Conservation (phyloP, 2,797 vertebrate genomes). For the Emydoidea blandingii region DNA sequence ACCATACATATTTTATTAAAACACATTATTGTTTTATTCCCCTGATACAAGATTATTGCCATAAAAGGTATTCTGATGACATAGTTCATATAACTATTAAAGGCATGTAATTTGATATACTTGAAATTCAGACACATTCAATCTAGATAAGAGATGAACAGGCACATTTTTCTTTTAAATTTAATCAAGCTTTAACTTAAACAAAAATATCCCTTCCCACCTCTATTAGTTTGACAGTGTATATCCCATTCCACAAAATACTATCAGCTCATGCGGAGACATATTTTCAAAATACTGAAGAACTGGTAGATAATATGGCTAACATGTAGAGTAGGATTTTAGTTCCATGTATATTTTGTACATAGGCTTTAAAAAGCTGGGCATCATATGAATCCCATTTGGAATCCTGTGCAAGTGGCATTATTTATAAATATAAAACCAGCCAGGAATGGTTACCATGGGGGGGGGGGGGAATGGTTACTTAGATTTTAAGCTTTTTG, state of each 20-base stretch:
- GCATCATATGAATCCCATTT: neutral
- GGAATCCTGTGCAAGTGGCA: accelerated
- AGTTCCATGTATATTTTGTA: accelerated
- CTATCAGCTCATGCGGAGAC: neutral
- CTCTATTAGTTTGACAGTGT: neutral
- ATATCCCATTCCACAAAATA: accelerated
- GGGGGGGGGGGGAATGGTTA: neutral
- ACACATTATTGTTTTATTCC: conserved; percentile 58
- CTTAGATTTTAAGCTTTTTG: accelerated
- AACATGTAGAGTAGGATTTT: neutral
- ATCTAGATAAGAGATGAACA: neutral
- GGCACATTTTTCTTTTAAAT: neutral
- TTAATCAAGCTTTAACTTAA: neutral
- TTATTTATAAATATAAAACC: neutral
- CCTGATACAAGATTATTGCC: conserved; percentile 22
- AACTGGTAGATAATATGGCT: neutral
- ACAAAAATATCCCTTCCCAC: neutral
- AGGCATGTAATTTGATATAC: neutral
- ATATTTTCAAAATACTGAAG: neutral
- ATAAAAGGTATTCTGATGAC: neutral
- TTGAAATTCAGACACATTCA: neutral
- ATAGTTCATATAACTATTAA: neutral
- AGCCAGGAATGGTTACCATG: neutral
- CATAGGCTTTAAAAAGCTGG: neutral
- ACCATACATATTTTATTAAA: conserved; percentile 5